Percentiles rank a stretch among this genome's conserved stretches.
Evolutionary conservation across 2,797 vertebrate species (phyloP).

Genomic region (Gadopsis bispinosus): DNA sequence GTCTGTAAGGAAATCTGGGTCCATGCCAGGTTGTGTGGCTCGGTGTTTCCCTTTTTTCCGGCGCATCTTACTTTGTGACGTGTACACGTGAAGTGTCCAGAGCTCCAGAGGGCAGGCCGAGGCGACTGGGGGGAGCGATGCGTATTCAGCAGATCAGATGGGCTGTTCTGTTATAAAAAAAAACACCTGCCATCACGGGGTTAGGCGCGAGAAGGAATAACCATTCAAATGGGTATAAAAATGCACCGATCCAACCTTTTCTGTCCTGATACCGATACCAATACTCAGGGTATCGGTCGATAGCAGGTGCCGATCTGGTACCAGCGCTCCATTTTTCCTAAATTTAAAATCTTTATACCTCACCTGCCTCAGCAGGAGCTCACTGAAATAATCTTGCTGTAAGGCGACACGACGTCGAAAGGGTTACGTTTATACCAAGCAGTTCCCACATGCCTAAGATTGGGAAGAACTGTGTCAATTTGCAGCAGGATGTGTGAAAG

Average conservation of each 20-base stretch:
- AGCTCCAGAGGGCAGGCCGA: background rate
- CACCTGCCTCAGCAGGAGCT: background rate
- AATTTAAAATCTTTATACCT: background rate
- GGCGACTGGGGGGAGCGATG: background rate
- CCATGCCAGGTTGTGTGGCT: conserved; percentile 32
- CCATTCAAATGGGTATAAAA: background rate
- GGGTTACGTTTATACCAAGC: background rate
- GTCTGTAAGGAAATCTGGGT: conserved; percentile 27
- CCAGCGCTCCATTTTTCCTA: background rate
- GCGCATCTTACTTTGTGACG: conserved; percentile 22
- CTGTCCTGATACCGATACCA: background rate
- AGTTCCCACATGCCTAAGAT: background rate
- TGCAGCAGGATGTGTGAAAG: background rate
- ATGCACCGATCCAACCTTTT: background rate
- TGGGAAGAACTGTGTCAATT: background rate
- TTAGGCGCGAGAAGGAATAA: background rate
- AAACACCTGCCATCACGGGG: background rate
- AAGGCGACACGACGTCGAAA: background rate
- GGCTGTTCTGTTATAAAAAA: background rate
- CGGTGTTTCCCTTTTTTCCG: conserved; percentile 11
- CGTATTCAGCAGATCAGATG: background rate
- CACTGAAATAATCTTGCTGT: background rate
- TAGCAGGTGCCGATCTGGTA: background rate
- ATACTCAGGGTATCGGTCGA: background rate
- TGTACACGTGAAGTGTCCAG: conserved; percentile 18